Base-by-base conservation (phyloP, 1,140 invertebrate species). In the Drosophila sproati region DNA sequence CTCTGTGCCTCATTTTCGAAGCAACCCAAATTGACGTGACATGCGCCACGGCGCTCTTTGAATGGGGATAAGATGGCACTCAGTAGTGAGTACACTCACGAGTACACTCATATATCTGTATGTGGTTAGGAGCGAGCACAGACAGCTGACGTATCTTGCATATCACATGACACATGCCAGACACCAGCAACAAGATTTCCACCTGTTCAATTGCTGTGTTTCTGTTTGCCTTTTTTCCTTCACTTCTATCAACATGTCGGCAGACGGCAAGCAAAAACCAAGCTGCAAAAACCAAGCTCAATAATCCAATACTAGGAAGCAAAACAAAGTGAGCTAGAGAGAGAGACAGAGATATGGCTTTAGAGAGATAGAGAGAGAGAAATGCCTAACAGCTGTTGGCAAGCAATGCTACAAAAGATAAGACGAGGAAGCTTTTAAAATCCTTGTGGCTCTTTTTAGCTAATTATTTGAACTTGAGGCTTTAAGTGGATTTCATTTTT, bases 11-110 rank as follows among this genome's bases (percentile, higher is more conserved):
- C 72, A 77, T 66, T 83, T 20, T 83, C 47, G 64, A 62, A 62
- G 68, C 69, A 63, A 45, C 74, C 64, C 75, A 87, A 86, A 87
- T 87, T 88, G 77, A 80, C 82, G 77, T 63, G 77, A 64, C 73
- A 72, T 57, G 61, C 47, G 67, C 50, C 56, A 57, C 34, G 54
- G 77, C 43, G 77, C 34, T 61, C 64, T 67, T 63, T 78, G 50
- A 37, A 20, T 20, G 59, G 62, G 64, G 60, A 64, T 71, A 20
- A 60, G 20, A 20, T 20, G 20, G 20, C 20, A 20, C 20, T 20
- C 20, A 20, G 20, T 20, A 20, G 20, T 20, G 20, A 20, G 43
- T 35, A 34, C 54, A 35, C 48, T 64, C 55, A 68, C 70, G 48
- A 59, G 48, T 64, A 72, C 52, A 55, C 56, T 56, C 64, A 45